Evolutionary conservation across 2,113 vertebrate genomes (phyloP), one percentile per base, ranked within the genome.

Genomic region (Microcebus ravelobensis): DNA sequence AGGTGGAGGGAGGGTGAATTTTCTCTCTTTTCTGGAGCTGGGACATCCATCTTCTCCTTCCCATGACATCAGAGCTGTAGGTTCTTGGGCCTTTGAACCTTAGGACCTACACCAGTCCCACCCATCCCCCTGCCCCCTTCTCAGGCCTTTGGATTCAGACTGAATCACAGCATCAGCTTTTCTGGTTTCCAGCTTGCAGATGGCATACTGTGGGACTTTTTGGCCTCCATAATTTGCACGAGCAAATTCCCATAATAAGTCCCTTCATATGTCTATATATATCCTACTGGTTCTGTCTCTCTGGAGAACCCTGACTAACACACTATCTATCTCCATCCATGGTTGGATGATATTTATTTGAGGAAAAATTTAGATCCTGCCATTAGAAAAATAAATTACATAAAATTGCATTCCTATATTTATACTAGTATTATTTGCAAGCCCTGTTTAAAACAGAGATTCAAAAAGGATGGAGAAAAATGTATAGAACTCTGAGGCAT

Each of bases 371-470:
- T 36, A 95, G 48, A 79, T 68, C 3, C 5, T 63, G 4, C 55
- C 14, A 70, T 83, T 89, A 95, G 48, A 55, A 74, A 93, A 70
- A 90, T 31, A 80, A 85, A 90, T 17, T 90, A 25, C 34, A 87
- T 96, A 93, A 83, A 70, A 13, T 65, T 23, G 39, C 31, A 67
- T n/a, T 13, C 4, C 18, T 90, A 6, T 55, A 71, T 76, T 91
- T 96, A 77, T 57, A 86, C 5, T 76, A 90, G 48, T 42, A 76
- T 76, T 85, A 67, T 77, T 65, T 88, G 25, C 34, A 81, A 94
- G 45, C 13, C 14, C 7, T 79, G 15, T 87, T 87, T 94, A 27
- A 94, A 94, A 70, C 39, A 87, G 91, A 93, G n/a, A 87, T 83
- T 95, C 29, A 25, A 50, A 90, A 52, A 70, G 21, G 18, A 70